Percentiles rank a stretch among this genome's conserved stretches.
Evolutionary conservation across 2,113 vertebrate species (phyloP).

Genomic region (Aix galericulata): DNA sequence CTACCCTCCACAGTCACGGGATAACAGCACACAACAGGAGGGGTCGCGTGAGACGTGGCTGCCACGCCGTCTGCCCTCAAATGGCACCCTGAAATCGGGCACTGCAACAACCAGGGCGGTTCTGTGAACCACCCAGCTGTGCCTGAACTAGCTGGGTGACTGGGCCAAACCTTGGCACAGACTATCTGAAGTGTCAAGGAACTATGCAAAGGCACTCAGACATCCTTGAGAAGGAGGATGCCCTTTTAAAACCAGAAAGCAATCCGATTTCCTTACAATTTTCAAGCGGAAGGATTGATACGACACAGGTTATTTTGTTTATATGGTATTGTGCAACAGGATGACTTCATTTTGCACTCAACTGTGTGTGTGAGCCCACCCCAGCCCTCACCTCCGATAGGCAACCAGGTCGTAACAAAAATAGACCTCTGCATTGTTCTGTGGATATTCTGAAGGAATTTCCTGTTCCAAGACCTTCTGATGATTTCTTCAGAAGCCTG

Average conservation of each 20-base stretch:
- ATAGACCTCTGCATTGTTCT: conserved; percentile 54
- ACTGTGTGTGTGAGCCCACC: background rate
- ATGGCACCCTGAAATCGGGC: background rate
- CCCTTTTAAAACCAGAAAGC: background rate
- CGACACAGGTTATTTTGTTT: background rate
- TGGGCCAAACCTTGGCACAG: background rate
- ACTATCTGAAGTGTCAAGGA: background rate
- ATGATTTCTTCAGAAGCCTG: conserved; percentile 22
- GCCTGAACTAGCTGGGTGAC: background rate
- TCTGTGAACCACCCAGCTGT: background rate
- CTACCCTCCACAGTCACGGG: background rate
- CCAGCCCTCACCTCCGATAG: conserved; percentile 4
- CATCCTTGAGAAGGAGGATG: conserved; percentile 2
- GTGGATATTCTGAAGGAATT: conserved; percentile 43
- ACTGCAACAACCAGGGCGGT: background rate
- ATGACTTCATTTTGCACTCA: conserved; percentile 16
- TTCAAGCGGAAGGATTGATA: background rate
- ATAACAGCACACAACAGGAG: background rate
- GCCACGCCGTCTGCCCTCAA: fast-evolving
- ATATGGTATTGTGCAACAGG: background rate
- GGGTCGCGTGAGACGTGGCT: fast-evolving
- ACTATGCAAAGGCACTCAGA: background rate
- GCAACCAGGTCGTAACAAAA: conserved; percentile 42
- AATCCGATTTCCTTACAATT: background rate
- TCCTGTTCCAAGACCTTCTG: conserved; percentile 55